A percentile compares a stretch with the other conserved stretches of the same genome.
phyloP scores from a whole-genome alignment of 2,797 vertebrate genomes.

The Alcedo quadribrachys region DNA sequence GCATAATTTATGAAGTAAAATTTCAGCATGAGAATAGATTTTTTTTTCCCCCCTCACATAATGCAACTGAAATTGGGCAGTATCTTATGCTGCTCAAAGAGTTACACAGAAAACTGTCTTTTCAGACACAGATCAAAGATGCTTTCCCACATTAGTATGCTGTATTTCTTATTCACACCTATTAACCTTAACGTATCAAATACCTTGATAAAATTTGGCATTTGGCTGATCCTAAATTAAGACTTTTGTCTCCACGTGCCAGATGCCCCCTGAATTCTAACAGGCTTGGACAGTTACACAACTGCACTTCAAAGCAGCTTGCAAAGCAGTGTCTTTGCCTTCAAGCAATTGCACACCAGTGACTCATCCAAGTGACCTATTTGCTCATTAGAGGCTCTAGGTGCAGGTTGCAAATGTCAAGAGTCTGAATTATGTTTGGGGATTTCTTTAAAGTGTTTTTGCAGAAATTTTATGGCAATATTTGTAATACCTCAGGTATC shows the following conservation, averaged over 20 bases:
- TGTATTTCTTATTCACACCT: slow-evolving; percentile 29
- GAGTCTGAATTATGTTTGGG: slow-evolving; percentile 48
- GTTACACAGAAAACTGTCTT: not conserved
- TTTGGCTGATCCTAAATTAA: slow-evolving; percentile 67
- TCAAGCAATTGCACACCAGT: slow-evolving; percentile 47
- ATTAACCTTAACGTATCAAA: slow-evolving; percentile 48
- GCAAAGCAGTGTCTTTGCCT: slow-evolving; percentile 51
- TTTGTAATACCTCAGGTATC: slow-evolving; percentile 17
- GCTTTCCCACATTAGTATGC: not conserved
- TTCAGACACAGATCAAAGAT: not conserved
- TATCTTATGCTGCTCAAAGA: not conserved
- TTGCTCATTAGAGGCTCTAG: slow-evolving; percentile 74
- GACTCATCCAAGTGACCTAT: slow-evolving; percentile 73
- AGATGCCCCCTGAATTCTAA: slow-evolving; percentile 28
- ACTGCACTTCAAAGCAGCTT: slow-evolving; percentile 68
- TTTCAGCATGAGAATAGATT: not conserved
- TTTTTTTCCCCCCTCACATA: not conserved
- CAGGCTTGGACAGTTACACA: slow-evolving; percentile 65
- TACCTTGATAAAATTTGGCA: slow-evolving; percentile 45
- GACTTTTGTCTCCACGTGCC: slow-evolving; percentile 50
- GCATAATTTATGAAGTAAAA: slow-evolving; percentile 25
- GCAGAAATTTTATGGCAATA: slow-evolving; percentile 55
- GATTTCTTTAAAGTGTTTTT: slow-evolving; percentile 29
- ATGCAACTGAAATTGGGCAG: not conserved
- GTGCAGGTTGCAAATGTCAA: slow-evolving; percentile 74